Conservation (phyloP, 2,113 vertebrate species). For the Clarias magur region DNA sequence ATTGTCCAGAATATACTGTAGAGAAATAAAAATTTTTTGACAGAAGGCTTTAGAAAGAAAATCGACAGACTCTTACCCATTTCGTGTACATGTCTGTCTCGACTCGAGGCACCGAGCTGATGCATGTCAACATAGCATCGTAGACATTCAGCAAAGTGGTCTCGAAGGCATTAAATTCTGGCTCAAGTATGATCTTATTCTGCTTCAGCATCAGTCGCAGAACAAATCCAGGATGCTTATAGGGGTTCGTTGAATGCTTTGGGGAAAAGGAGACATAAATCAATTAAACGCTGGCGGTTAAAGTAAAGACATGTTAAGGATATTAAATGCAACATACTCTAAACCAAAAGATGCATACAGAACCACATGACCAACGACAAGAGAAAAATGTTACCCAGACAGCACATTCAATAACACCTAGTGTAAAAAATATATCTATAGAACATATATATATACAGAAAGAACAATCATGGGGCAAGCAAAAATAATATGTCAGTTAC, state of each 20-base stretch:
- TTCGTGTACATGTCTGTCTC: slow-evolving; percentile 82
- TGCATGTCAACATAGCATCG: slow-evolving; percentile 77
- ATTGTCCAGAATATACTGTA: neutral
- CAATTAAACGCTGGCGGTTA: neutral
- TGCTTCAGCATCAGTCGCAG: slow-evolving; percentile 77
- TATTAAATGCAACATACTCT: too few relatives aligned
- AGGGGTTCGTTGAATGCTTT: slow-evolving; percentile 74
- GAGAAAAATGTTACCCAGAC: neutral
- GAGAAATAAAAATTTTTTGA: neutral
- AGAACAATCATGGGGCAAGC: neutral
- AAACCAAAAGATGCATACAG: neutral
- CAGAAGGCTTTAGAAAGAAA: neutral
- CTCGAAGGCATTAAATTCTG: slow-evolving; percentile 76
- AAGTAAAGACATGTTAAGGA: too few relatives aligned
- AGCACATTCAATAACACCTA: neutral
- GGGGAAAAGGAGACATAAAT: slow-evolving; percentile 15
- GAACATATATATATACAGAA: too few relatives aligned
- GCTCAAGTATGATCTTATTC: slow-evolving; percentile 77
- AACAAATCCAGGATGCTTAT: slow-evolving; percentile 80
- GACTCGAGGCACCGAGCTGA: slow-evolving; percentile 78
- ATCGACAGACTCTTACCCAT: slow-evolving; percentile 72
- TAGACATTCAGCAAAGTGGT: slow-evolving; percentile 76
- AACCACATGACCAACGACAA: neutral
- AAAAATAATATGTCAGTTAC: neutral
- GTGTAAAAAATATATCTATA: neutral